A percentile compares a stretch with the other conserved stretches of the same genome.
Conservation (phyloP, 2,888 invertebrate genomes). For the Schizaphis graminum region DNA sequence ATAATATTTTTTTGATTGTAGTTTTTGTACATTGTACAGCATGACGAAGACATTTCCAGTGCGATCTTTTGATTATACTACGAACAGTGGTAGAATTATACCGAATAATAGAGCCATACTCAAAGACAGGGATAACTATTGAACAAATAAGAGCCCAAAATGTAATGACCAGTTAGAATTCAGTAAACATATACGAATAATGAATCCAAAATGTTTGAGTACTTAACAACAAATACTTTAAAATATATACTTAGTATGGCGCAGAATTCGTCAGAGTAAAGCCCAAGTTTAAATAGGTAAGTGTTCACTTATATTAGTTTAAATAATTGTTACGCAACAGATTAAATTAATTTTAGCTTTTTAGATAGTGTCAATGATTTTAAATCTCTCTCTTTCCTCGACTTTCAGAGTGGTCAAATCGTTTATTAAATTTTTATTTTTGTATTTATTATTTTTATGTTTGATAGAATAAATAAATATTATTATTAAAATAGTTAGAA, state of each 20-base stretch:
- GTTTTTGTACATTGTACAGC: not conserved
- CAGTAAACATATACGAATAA: not conserved
- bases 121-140: not conserved
- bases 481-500: not conserved
- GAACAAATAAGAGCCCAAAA: not conserved
- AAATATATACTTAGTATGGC: not conserved
- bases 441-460: not conserved
- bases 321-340: not conserved
- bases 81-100: not conserved
- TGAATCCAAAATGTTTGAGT: not conserved
- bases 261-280: not conserved
- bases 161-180: not conserved
- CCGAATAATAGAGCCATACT: not conserved
- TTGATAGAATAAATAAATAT: not conserved
- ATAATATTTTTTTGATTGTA: not conserved
- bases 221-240: not conserved
- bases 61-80: not conserved
- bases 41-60: not conserved
- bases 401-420: not conserved
- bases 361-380: not conserved
- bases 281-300: not conserved
- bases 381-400: not conserved
- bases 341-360: not conserved
- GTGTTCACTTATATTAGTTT: not conserved
- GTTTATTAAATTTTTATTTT: not conserved